Evolutionary conservation across 2,113 vertebrate genomes (phyloP).

Genomic region (Excalfactoria chinensis): DNA sequence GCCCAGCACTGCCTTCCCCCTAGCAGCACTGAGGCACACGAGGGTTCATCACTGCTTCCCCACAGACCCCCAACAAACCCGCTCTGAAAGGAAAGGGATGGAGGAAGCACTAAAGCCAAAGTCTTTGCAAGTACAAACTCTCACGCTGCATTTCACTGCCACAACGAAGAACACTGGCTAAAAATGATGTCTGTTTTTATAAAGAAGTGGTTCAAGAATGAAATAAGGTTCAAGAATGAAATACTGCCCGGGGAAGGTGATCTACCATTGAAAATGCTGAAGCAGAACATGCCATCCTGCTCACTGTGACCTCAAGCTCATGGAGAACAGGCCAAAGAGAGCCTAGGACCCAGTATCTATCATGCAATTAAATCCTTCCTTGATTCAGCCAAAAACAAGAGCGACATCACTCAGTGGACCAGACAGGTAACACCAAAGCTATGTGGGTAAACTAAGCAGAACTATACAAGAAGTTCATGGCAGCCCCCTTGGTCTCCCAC

Average conservation of each 20-base stretch:
- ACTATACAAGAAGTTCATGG: accelerated
- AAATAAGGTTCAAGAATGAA: neutral
- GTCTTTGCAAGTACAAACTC: neutral
- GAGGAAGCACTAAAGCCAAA: neutral
- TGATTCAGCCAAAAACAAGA: neutral
- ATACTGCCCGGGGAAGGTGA: neutral
- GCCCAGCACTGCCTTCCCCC: neutral
- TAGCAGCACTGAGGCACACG: neutral
- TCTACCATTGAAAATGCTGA: neutral
- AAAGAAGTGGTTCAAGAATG: neutral
- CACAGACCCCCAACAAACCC: neutral
- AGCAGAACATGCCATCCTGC: neutral
- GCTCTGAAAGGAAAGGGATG: neutral
- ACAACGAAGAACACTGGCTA: constrained; percentile 12
- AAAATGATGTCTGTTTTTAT: constrained; percentile 16
- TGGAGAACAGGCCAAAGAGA: accelerated
- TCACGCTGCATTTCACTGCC: neutral
- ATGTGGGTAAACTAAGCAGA: neutral
- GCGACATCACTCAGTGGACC: accelerated
- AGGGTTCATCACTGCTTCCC: neutral
- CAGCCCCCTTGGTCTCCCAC: neutral
- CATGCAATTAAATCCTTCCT: neutral
- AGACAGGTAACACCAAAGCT: neutral
- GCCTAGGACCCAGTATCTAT: neutral
- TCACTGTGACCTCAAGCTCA: neutral